A percentile compares a stretch with the other conserved stretches of the same genome.
phyloP scores from a whole-genome alignment of 1,140 invertebrate genomes.

The Wasmannia auropunctata region DNA sequence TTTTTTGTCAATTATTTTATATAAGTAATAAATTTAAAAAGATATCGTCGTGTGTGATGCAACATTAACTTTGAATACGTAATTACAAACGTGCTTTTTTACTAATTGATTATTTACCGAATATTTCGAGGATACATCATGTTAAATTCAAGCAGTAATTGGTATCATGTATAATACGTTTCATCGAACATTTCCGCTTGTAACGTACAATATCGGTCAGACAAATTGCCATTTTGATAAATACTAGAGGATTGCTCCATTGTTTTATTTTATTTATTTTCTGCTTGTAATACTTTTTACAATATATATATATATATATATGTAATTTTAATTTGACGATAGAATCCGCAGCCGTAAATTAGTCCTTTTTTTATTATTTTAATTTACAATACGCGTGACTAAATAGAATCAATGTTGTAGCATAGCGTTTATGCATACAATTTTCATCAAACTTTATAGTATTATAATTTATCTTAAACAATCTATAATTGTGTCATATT shows the following conservation, averaged over 20 bases:
- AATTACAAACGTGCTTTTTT: not conserved
- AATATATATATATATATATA: not conserved
- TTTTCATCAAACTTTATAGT: not conserved
- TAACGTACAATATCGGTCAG: not conserved
- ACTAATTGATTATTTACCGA: not conserved
- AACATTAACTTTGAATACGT: not conserved
- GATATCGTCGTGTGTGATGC: not conserved
- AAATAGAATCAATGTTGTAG: not conserved
- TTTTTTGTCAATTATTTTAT: slow-evolving; percentile 12
- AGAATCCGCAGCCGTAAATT: not conserved
- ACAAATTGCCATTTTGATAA: not conserved
- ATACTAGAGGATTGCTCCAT: not conserved
- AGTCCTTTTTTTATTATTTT: not conserved
- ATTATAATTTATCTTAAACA: not conserved
- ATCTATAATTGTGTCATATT: not conserved
- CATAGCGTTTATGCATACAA: not conserved
- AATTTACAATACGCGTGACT: not conserved
- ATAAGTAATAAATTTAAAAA: slow-evolving; percentile 5
- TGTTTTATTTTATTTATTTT: not conserved
- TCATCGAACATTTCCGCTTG: not conserved
- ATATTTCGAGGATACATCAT: not conserved
- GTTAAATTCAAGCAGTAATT: not conserved
- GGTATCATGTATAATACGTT: not conserved
- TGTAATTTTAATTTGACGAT: not conserved
- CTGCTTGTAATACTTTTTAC: not conserved